Evolutionary conservation across 2,797 vertebrate species (phyloP).

Genomic region (Pygocentrus nattereri): DNA sequence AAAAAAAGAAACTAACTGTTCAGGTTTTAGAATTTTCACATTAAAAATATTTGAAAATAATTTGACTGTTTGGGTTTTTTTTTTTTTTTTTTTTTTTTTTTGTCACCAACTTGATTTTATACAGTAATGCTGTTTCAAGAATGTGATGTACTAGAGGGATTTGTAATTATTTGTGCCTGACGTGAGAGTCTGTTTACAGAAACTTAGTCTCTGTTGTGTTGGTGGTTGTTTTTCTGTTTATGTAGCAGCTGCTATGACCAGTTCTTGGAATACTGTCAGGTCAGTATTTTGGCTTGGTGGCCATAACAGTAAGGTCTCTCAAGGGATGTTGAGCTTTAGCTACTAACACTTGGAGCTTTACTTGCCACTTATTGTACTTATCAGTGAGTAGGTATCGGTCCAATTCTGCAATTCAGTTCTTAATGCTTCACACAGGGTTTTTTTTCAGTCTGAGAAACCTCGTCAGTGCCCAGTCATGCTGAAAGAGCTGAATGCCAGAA

Average conservation of each 20-base stretch:
- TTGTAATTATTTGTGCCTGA: slow-evolving; percentile 4
- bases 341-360: not conserved
- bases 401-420: not conserved
- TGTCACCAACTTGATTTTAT: not conserved
- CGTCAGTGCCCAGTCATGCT: not conserved
- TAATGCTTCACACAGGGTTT: not conserved
- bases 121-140: not conserved
- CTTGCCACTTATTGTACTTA: not conserved
- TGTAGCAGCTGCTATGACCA: slow-evolving; percentile 21
- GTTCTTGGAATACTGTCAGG: not conserved
- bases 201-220: not conserved
- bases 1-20: slow-evolving; percentile 42
- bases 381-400: not conserved
- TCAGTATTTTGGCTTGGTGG: slow-evolving; percentile 14
- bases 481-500: not conserved
- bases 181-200: slow-evolving; percentile 1
- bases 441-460: not conserved
- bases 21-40: slow-evolving; percentile 62
- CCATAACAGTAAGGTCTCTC: not conserved
- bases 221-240: slow-evolving; percentile 27
- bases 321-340: not conserved
- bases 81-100: not conserved
- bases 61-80: not conserved
- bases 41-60: slow-evolving; percentile 61
- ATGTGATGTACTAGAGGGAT: not conserved